Conservation (phyloP, 2,113 vertebrate species). For the Rynchops niger region DNA sequence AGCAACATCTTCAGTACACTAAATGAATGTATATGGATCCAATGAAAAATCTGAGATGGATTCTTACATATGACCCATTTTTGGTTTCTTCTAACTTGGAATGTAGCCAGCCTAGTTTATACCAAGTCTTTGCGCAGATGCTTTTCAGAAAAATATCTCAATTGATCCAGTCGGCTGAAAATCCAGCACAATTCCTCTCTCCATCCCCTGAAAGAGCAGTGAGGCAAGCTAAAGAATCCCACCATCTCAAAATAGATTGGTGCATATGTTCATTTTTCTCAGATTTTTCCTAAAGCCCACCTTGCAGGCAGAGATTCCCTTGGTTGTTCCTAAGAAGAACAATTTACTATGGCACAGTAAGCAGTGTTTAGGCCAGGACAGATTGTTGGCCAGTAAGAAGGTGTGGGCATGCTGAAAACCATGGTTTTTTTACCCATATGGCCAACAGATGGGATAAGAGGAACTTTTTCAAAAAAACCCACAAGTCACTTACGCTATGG, state of each 20-base stretch:
- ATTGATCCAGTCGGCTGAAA: not conserved
- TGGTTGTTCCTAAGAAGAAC: not conserved
- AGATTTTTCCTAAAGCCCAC: not conserved
- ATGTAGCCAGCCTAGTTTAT: not conserved
- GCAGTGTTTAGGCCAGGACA: constrained; percentile 30
- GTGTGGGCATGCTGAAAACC: constrained; percentile 27
- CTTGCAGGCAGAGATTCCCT: not conserved
- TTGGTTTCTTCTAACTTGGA: not conserved
- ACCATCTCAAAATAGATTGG: not conserved
- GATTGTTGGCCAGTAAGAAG: constrained; percentile 22
- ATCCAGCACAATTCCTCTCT: not conserved
- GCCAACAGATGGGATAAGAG: constrained; percentile 37
- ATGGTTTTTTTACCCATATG: constrained; percentile 35
- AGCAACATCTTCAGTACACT: not conserved
- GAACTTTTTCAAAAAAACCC: constrained; percentile 4
- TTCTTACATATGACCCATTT: not conserved
- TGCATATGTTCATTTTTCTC: constrained; percentile 37
- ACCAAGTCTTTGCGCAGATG: not conserved
- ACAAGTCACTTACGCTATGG: constrained; percentile 5
- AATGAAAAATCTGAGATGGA: not conserved
- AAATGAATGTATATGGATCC: not conserved
- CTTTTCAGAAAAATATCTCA: not conserved
- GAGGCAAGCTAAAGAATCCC: not conserved
- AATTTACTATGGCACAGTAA: constrained; percentile 5
- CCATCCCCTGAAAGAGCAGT: not conserved